Base-by-base conservation (phyloP, 92 coral and sea anemone species). In the Meandrina meandrites region DNA sequence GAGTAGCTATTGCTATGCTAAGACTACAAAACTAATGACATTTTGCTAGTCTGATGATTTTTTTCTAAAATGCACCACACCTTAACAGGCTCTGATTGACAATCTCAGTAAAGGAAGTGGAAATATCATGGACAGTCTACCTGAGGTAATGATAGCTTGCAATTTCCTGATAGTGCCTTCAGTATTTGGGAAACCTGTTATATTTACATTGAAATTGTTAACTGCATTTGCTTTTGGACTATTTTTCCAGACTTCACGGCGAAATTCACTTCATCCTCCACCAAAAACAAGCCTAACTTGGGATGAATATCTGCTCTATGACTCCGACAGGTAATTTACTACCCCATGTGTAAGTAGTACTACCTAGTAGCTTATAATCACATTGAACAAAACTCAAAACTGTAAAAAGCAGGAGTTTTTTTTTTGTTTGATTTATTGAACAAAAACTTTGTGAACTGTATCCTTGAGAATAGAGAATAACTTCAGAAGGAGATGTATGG, bases 51-150 rank as follows among this genome's bases (percentile, higher is more conserved):
- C 45, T 40, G 6, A 2, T 40, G 45, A 40, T 40, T 40, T 24
- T 60, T 22, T 1, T 24, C 24, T 5, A 60, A 21, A 21, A 60
- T 60, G 30, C 14, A 22, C 27, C 19, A 40, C 18, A 4, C 24
- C 3, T 54, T 66, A 77, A 64, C 89, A 97, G 99, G 99, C 99
- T 13, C 89, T 97, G 50, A 79, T 97, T 78, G 99, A 97, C 53
- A 95, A 93, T 35, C 86, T 97, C 12, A 95, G 98, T 74, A 97
- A 95, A 88, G 99, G 99, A 50, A 57, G 40, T 30, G 95, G 95
- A 67, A 97, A 90, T 53, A 82, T 96, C 2, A 93, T 97, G 69
- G 99, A 97, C 80, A 92, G 87, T 73, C 86, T 95, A 36, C 98
- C 99, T 8, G 99, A 97, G 97, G 99, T 96, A 75, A 47, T n/a